Base-by-base conservation (phyloP, 1,140 invertebrate species). In the Sycobia sp. region DNA sequence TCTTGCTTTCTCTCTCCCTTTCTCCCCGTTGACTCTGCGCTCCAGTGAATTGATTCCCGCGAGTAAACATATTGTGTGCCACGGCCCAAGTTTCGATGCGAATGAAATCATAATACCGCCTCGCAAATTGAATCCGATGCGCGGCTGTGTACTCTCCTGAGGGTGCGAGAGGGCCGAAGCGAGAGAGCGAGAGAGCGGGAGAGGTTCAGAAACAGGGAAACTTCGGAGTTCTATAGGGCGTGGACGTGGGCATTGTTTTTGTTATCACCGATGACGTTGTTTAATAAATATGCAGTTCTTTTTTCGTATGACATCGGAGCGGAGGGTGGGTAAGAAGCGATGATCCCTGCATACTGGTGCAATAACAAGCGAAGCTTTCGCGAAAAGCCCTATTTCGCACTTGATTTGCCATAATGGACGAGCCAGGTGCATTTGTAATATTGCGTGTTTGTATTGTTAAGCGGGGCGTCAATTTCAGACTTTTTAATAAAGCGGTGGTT, bases 31-130 rank as follows among this genome's bases (percentile, higher is more conserved):
- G n/a, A n/a, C n/a, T n/a, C n/a, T n/a, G 44, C 65, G 59, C 59
- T 58, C 55, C 49, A 55, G 47, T 59, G 61, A 67, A 59, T 67
- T 59, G 65, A 63, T 67, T 67, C 65, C 65, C 57, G 55, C 47
- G 65, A 59, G 65, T 67, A 62, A 62, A 67, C 65, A 67, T 67
- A 67, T 67, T 67, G 65, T 67, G 65, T 36, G 25, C 65, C 16
- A 18, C 39, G 20, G 47, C 46, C 10, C 64, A 61, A 57, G 53
- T 62, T 58, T 58, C 44, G 65, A 67, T 54, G 60, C 54, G 59
- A 67, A 62, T 67, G 65, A 67, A 67, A 67, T 67, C 58, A 67
- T 67, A 67, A 67, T 62, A 67, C 58, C 51, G 44, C 46, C 59
- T 57, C 57, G 62, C 62, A 65, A 65, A 65, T 65, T 65, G 62